These are phyloP conservation scores for Neogale vison DNA, from an alignment of 2,113 vertebrate species.

Conservation along the genomic window DNA sequence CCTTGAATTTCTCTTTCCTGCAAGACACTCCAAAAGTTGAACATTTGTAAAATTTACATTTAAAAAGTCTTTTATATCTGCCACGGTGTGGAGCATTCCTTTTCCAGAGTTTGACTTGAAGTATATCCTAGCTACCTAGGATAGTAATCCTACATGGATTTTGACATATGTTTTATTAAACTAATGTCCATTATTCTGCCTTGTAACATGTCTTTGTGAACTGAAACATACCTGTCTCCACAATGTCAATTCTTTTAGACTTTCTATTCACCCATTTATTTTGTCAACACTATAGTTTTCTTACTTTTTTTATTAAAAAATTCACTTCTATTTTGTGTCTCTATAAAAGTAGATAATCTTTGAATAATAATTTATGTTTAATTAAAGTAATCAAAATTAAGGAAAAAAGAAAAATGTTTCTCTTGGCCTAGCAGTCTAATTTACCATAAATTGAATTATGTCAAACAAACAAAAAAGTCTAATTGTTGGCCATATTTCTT, in stretches of 20 bases:
- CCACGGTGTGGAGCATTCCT: not conserved
- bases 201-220: not conserved
- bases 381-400: slow-evolving; percentile 41
- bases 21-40: slow-evolving; percentile 20
- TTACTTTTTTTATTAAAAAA: not conserved
- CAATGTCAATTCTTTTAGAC: not conserved
- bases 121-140: not conserved
- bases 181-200: not conserved
- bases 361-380: not conserved
- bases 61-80: not conserved
- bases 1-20: slow-evolving; percentile 47
- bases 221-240: not conserved
- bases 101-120: not conserved
- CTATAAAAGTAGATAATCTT: slow-evolving; percentile 19
- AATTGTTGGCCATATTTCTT: not conserved
- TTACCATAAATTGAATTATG: slow-evolving; percentile 20
- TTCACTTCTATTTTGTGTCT: not conserved
- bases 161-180: slow-evolving; percentile 9
- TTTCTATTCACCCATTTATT: not conserved
- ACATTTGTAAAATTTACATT: not conserved
- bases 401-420: not conserved
- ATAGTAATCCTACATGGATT: not conserved
- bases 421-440: not conserved
- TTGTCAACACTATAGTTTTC: not conserved
- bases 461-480: not conserved